Evolutionary conservation across 2,888 invertebrate genomes (phyloP), one percentile per base, ranked within the genome.

Genomic region (Boloria euphrosyne): DNA sequence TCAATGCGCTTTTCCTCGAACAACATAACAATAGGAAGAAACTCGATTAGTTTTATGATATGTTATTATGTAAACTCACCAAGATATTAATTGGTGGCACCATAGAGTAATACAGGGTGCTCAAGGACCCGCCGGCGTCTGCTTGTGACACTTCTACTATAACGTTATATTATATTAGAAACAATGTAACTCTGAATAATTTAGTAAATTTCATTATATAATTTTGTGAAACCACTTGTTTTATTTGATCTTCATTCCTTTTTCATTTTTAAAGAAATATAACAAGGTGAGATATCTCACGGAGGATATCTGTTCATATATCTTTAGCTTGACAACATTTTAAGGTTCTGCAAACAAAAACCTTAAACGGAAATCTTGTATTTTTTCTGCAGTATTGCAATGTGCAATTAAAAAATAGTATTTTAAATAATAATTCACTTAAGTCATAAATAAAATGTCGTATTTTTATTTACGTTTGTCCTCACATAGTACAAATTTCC

Each of bases 131-230:
- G n/a, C 57, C 22, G 46, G 22, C 57, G 46, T 63, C 66, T 63
- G 58, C 70, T 67, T 75, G 73, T 76, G 75, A 77, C 76, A 73
- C 72, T 66, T 47, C 51, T 73, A 67, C 75, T 77, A 75, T 75
- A 73, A 66, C 78, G n/a, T 18, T 57, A 57, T 59, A 67, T 77
- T 76, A 72, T 79, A 78, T 79, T 79, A 80, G 75, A 78, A 79
- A 75, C 77, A 78, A 80, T 79, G 75, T 74, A 75, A 74, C 71
- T 73, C 71, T 74, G 71, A 72, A 71, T 75, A 72, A 73, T 75
- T 75, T 74, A 78, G 78, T 80, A 76, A 78, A 80, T 80, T 76
- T 76, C 78, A 84, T 76, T 82, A 82, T 81, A 84, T 81, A 80
- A 83, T 83, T 83, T 83, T 83, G 79, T 81, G 80, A 81, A 78